These are phyloP conservation scores for Danionella cerebrum DNA, from an alignment of 2,113 vertebrate species.

Conservation along the genomic window DNA sequence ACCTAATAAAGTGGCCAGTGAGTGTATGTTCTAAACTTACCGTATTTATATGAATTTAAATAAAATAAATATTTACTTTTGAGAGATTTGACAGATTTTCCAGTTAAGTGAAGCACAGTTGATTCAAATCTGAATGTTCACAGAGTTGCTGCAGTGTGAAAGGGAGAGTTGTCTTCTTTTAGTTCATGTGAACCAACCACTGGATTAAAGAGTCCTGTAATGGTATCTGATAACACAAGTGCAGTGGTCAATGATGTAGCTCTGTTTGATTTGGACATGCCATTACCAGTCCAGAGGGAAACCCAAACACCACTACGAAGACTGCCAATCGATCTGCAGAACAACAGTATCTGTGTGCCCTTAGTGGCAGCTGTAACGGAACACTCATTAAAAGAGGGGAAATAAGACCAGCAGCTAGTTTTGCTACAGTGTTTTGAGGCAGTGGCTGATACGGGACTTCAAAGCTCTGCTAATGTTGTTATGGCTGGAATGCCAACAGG, in stretches of 20 bases:
- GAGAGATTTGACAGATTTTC: no score
- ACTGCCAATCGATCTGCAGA: background rate
- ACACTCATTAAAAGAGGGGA: no score
- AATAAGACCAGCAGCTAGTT: no score
- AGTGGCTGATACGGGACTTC: background rate
- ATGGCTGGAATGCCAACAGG: background rate
- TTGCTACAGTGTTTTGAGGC: background rate
- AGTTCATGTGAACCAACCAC: background rate
- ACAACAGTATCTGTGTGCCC: background rate
- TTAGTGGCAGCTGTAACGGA: background rate
- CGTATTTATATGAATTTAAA: no score
- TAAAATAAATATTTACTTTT: no score
- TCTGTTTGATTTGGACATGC: background rate
- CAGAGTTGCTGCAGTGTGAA: background rate
- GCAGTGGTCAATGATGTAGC: slow-evolving; percentile 6
- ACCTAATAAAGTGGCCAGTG: no score
- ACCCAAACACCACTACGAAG: background rate
- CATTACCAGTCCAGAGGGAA: background rate
- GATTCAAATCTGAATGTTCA: no score
- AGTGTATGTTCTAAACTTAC: no score
- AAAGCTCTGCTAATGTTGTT: background rate
- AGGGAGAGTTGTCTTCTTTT: background rate
- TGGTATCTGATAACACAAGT: background rate
- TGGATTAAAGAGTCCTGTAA: background rate
- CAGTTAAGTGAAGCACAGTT: no score